These are phyloP conservation scores for Microcebus murinus DNA, from an alignment of 2,113 vertebrate genomes.

Conservation along the genomic window DNA sequence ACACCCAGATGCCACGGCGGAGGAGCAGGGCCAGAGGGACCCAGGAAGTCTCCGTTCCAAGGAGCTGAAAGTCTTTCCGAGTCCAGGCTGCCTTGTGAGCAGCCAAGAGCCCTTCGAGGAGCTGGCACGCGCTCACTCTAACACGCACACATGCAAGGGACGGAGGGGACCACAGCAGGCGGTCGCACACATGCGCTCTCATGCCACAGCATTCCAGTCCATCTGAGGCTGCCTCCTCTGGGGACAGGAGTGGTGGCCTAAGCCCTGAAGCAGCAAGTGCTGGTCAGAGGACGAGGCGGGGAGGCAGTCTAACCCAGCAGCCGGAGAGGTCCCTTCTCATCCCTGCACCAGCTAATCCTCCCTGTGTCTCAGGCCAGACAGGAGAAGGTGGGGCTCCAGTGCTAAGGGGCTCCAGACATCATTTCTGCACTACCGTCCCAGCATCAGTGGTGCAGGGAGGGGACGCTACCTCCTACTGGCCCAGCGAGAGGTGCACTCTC, in stretches of 20 bases:
- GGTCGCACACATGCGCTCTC: background rate
- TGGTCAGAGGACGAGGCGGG: background rate
- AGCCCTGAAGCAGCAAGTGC: conserved; percentile 37
- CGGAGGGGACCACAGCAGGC: background rate
- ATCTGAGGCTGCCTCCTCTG: background rate
- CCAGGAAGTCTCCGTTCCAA: conserved; percentile 62
- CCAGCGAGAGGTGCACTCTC: background rate
- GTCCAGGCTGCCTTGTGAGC: conserved; percentile 56
- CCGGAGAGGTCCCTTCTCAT: background rate
- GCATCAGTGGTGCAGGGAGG: background rate
- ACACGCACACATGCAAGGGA: background rate
- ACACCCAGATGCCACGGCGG: background rate
- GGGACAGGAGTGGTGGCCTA: background rate
- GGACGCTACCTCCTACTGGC: background rate
- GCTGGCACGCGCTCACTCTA: background rate
- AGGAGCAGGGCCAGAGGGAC: conserved; percentile 44
- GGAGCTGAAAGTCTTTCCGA: conserved; percentile 44
- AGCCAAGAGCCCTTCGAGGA: conserved; percentile 59
- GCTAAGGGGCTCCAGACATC: background rate
- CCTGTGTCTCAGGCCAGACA: background rate
- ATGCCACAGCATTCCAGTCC: conserved; percentile 1
- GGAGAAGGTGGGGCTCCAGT: background rate
- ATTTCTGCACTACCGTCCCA: background rate
- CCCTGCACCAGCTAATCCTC: background rate
- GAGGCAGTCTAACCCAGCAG: background rate